Evolutionary conservation across 2,797 vertebrate genomes (phyloP), one percentile per base, ranked within the genome.

Genomic region (Channa striata): DNA sequence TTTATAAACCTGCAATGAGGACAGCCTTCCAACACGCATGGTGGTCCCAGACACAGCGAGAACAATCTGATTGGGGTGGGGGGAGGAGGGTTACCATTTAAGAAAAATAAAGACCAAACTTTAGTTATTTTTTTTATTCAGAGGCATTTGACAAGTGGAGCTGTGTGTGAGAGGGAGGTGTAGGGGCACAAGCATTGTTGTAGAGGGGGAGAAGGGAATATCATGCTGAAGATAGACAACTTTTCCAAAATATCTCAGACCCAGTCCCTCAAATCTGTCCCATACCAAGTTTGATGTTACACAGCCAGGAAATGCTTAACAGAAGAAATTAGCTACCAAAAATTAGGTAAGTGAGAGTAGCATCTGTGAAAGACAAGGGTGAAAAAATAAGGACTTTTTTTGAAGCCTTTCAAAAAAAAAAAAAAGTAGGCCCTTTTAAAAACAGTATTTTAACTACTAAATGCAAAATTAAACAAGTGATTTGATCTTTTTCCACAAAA

Each of bases 101-200:
- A n/a, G 66, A 16, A 23, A 86, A 66, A 34, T 21, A 80, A 69
- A 1, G 87, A 80, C 90, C 86, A 5, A 85, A 92, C 93, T 93
- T 94, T 93, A 19, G 53, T 80, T 73, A 51, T 78, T 87, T 95
- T 67, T 63, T 92, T 94, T 95, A 97, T 95, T 96, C 94, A 95
- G 97, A 96, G 96, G 96, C 96, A 97, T 96, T 92, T 97, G 96
- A 96, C 95, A 97, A 96, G 94, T 95, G 95, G 95, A 97, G 95
- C 95, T 96, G 96, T 96, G 94, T 96, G 93, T 94, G 94, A 93
- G 93, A 91, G 94, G 92, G 60, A 63, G 66, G 84, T 94, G 93
- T 95, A 94, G 94, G 94, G 95, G 95, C 95, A 96, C 90, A 91
- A 93, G 95, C 95, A 95, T 94, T 94, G 94, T 94, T 93, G 88